Conservation (phyloP, 2,113 vertebrate genomes). For the Gavia stellata region DNA sequence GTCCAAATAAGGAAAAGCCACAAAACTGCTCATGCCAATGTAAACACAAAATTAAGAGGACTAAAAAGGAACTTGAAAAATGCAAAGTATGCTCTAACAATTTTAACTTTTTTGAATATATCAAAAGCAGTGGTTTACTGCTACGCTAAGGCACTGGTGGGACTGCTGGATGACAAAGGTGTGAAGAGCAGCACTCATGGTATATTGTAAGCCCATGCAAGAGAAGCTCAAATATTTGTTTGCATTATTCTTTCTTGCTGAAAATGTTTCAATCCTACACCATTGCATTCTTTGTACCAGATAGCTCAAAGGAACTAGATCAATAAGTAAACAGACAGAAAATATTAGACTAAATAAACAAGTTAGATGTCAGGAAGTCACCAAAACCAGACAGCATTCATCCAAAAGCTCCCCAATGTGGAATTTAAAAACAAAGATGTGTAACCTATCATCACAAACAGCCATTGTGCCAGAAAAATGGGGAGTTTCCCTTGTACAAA, state of each 20-base stretch:
- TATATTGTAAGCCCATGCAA: neutral
- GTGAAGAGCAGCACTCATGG: neutral
- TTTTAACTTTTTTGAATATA: neutral
- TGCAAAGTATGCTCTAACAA: neutral
- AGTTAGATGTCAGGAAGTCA: slow-evolving; percentile 29
- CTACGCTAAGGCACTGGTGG: neutral
- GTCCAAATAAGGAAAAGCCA: neutral
- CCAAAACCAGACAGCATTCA: slow-evolving; percentile 18
- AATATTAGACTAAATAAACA: slow-evolving; percentile 52
- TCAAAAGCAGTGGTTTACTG: neutral
- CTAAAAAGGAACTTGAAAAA: neutral
- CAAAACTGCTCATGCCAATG: neutral
- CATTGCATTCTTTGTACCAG: neutral
- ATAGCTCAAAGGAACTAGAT: slow-evolving; percentile 8
- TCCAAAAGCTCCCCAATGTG: neutral
- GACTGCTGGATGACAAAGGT: neutral
- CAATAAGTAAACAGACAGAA: slow-evolving; percentile 35
- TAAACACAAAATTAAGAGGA: neutral
- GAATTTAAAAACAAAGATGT: slow-evolving; percentile 30
- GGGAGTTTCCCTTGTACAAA: neutral
- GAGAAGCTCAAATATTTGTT: neutral
- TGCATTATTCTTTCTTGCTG: neutral
- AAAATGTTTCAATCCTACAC: neutral
- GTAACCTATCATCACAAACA: slow-evolving; percentile 10
- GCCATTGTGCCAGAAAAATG: neutral